A percentile compares a stretch with the other conserved stretches of the same genome.
Conservation (phyloP, 2,888 invertebrate genomes). For the Calliphora vomitoria region DNA sequence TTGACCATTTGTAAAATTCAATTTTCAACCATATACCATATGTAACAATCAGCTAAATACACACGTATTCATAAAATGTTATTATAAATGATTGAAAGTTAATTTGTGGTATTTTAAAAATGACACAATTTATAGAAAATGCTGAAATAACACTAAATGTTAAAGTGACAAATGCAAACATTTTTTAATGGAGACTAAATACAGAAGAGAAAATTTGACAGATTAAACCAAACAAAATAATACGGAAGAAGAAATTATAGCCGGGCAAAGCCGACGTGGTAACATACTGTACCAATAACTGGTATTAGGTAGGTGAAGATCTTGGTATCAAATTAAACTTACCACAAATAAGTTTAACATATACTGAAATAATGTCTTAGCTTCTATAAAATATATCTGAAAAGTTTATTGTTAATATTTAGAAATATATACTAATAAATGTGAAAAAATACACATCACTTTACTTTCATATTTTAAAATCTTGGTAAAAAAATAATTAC, state of each 20-base stretch:
- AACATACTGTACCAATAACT: no score
- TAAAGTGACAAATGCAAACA: conserved; percentile 41
- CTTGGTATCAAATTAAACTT: no score
- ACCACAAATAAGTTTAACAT: no score
- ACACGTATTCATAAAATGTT: background rate
- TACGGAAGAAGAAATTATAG: background rate
- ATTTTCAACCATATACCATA: background rate
- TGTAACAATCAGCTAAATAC: background rate
- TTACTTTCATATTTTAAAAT: no score
- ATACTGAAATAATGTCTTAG: no score
- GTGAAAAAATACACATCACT: no score
- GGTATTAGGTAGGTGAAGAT: no score
- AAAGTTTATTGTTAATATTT: no score
- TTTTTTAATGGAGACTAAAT: background rate
- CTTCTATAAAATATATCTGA: no score
- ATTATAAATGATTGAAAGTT: conserved; percentile 41
- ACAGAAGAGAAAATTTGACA: background rate
- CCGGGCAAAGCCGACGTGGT: background rate
- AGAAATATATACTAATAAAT: no score
- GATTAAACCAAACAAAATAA: background rate
- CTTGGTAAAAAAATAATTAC: no score
- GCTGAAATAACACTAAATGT: conserved; percentile 21
- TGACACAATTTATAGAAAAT: conserved; percentile 34
- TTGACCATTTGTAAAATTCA: background rate
- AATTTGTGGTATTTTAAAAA: conserved; percentile 46